Percentiles rank a stretch among this genome's conserved stretches.
Conservation (phyloP, 1,140 invertebrate species). For the Penaeus japonicus region DNA sequence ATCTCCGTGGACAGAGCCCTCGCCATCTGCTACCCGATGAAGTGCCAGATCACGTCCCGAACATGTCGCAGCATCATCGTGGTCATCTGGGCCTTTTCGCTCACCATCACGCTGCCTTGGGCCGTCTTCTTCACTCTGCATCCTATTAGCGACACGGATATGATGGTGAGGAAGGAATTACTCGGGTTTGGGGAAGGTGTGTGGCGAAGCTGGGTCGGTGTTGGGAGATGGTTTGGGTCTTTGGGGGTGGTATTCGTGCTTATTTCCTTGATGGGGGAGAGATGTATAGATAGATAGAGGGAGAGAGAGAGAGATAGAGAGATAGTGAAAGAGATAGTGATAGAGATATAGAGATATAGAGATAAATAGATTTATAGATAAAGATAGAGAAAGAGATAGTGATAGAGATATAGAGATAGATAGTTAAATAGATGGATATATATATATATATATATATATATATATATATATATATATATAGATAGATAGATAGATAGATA, state of each 20-base stretch:
- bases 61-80: constrained; percentile 66
- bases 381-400: background rate
- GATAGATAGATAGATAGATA: too few species aligned
- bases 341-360: background rate
- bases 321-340: too few species aligned
- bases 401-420: background rate
- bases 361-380: background rate
- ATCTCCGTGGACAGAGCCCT: constrained; percentile 71
- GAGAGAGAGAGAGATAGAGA: too few species aligned
- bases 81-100: constrained; percentile 69
- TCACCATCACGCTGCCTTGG: constrained; percentile 71
- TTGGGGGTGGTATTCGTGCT: too few species aligned
- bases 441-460: too few species aligned
- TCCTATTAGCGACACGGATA: constrained; percentile 43
- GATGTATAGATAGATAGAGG: too few species aligned
- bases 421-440: too few species aligned
- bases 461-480: too few species aligned
- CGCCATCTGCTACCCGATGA: constrained; percentile 70
- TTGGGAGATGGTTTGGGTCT: too few species aligned
- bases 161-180: background rate
- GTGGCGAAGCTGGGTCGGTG: background rate
- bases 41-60: constrained; percentile 67
- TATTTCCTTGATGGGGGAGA: too few species aligned
- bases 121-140: constrained; percentile 68
- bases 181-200: background rate